Evolutionary conservation across 2,797 vertebrate species (phyloP).

Genomic region (Darevskia nairensis): DNA sequence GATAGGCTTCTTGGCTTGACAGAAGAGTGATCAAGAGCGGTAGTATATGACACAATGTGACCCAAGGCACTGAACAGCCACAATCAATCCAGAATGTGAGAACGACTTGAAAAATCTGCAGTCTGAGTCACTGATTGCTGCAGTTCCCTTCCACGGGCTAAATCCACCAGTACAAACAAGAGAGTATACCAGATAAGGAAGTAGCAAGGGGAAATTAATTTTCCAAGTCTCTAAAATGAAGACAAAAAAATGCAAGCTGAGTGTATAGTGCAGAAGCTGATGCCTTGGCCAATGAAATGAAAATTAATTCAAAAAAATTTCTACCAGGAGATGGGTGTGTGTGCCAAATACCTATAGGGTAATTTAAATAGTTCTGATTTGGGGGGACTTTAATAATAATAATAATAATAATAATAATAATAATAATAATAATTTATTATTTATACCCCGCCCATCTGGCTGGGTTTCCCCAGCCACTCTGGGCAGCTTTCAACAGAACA

Average conservation of each 20-base stretch:
- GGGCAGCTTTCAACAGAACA: too few species aligned
- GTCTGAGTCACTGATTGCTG: not conserved
- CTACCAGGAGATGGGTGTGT: not conserved
- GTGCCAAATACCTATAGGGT: not conserved
- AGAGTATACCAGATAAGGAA: not conserved
- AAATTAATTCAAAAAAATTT: not conserved
- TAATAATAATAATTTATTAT: too few species aligned
- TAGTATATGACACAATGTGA: slow-evolving; percentile 4
- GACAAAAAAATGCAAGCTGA: not conserved
- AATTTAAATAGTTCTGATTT: not conserved
- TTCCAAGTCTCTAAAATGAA: not conserved
- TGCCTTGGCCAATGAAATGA: not conserved
- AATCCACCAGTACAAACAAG: not conserved
- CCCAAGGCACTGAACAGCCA: slow-evolving; percentile 18
- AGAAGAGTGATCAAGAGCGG: slow-evolving; percentile 1
- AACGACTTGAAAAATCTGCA: slow-evolving; percentile 9
- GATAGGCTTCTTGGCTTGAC: not conserved
- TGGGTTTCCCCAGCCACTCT: too few species aligned
- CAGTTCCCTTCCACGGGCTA: not conserved
- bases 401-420: too few species aligned
- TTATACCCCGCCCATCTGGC: too few species aligned
- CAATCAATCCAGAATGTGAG: slow-evolving; percentile 19
- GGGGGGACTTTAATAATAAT: not conserved
- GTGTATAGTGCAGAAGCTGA: not conserved
- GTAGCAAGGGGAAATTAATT: not conserved